These are phyloP conservation scores for Dissostichus mawsoni DNA, from an alignment of 2,113 vertebrate genomes.

Conservation along the genomic window DNA sequence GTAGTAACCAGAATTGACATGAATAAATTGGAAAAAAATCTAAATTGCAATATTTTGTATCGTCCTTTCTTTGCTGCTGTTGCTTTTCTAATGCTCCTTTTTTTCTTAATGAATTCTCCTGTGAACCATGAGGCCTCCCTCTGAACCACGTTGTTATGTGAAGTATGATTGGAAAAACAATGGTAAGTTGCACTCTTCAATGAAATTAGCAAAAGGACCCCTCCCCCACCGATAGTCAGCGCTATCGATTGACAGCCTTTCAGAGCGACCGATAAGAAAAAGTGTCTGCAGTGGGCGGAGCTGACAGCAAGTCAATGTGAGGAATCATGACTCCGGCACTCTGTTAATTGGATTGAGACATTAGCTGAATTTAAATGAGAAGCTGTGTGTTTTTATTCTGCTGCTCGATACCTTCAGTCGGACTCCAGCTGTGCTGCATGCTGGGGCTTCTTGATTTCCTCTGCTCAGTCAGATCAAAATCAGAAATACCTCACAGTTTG, in stretches of 20 bases:
- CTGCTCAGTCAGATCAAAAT: conserved; percentile 4
- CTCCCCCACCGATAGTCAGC: neutral
- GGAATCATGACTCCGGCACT: conserved; percentile 60
- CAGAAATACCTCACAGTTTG: neutral
- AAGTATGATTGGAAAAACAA: neutral
- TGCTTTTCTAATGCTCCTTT: no score
- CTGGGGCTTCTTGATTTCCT: conserved; percentile 33
- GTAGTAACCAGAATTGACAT: no score
- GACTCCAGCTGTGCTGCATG: conserved; percentile 4
- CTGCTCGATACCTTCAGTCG: conserved; percentile 24
- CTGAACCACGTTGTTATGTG: no score
- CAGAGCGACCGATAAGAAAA: conserved; percentile 21
- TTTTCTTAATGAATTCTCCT: no score
- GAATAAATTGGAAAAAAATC: no score
- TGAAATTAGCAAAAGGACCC: conserved; percentile 21
- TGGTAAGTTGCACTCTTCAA: neutral
- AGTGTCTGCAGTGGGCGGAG: conserved; percentile 14
- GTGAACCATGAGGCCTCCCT: no score
- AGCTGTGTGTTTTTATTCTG: neutral
- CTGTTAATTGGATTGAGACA: conserved; percentile 65
- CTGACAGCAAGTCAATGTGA: conserved; percentile 69
- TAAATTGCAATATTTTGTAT: no score
- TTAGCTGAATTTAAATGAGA: conserved; percentile 61
- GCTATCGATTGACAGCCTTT: conserved; percentile 46
- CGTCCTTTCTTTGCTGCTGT: no score